Percentiles rank a stretch among this genome's conserved stretches.
Evolutionary conservation across 2,888 invertebrate species (phyloP).

Genomic region (Sphaerophoria taeniata): DNA sequence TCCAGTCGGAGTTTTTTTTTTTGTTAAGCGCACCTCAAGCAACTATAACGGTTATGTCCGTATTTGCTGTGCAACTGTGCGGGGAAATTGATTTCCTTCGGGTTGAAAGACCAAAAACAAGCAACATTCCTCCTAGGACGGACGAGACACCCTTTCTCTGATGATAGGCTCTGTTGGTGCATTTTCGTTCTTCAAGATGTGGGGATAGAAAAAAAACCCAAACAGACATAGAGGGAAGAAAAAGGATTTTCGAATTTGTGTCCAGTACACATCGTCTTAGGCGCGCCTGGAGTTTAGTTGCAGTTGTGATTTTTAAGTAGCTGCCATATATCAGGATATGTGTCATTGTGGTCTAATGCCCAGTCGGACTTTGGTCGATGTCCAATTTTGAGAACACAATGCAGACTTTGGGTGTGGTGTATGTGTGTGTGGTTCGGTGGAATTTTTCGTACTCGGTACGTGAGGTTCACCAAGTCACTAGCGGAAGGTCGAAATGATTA

Average conservation of each 20-base stretch:
- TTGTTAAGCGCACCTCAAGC: slow-evolving; percentile 34
- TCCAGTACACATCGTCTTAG: slow-evolving; percentile 74
- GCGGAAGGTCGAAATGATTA: slow-evolving; percentile 73
- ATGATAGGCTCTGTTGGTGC: slow-evolving; percentile 50
- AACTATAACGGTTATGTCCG: slow-evolving; percentile 48
- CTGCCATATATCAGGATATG: slow-evolving; percentile 71
- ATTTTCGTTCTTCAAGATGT: slow-evolving; percentile 29
- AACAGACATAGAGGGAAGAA: slow-evolving; percentile 28
- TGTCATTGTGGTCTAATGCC: slow-evolving; percentile 73
- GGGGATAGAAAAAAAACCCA: background rate
- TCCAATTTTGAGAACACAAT: slow-evolving; percentile 44
- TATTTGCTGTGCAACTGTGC: slow-evolving; percentile 71
- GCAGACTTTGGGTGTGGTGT: slow-evolving; percentile 8
- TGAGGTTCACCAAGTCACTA: slow-evolving; percentile 53
- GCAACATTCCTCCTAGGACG: background rate
- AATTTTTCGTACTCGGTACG: slow-evolving; percentile 42
- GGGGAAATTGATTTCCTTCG: slow-evolving; percentile 72
- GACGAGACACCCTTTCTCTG: background rate
- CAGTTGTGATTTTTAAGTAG: slow-evolving; percentile 73
- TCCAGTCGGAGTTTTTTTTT: slow-evolving; percentile 62
- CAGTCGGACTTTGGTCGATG: slow-evolving; percentile 63
- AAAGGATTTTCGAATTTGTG: slow-evolving; percentile 72
- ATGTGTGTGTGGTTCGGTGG: background rate
- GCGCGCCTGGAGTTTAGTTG: slow-evolving; percentile 65
- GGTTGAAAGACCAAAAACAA: slow-evolving; percentile 48